phyloP scores from a whole-genome alignment of 1,140 invertebrate species.

The Pseudachorutes palmiensis region DNA sequence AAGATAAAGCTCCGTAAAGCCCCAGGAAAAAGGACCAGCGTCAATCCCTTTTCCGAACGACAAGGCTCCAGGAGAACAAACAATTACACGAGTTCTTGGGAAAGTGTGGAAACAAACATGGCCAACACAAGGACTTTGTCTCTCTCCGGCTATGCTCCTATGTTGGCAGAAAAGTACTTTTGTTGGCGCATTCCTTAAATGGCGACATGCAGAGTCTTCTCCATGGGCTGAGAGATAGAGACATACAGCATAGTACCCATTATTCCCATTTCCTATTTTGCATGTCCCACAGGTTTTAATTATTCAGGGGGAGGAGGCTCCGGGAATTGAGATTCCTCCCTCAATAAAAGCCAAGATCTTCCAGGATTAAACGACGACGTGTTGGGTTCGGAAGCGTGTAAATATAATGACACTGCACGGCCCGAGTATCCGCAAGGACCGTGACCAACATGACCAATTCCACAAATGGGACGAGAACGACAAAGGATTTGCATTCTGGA shows the following conservation, averaged over 20 bases:
- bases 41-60: neutral
- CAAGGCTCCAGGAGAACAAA: neutral
- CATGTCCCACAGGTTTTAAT: slow-evolving; percentile 39
- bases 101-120: too few species aligned
- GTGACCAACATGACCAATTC: slow-evolving; percentile 13
- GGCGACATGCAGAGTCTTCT: slow-evolving; percentile 25
- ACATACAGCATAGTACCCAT: too few species aligned
- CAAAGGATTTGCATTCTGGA: neutral
- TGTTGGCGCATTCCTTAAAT: slow-evolving; percentile 6
- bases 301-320: slow-evolving; percentile 28
- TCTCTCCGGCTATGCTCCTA: too few species aligned
- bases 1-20: slow-evolving; percentile 5
- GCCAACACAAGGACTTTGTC: too few species aligned
- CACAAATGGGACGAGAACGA: neutral
- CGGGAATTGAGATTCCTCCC: neutral
- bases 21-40: neutral
- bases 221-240: too few species aligned
- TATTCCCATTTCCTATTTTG: slow-evolving; percentile 37
- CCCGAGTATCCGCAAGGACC: neutral
- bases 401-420: neutral
- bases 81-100: slow-evolving; percentile 1
- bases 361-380: neutral
- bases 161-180: too few species aligned
- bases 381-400: neutral
- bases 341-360: neutral